A percentile compares a stretch with the other conserved stretches of the same genome.
Evolutionary conservation across 2,797 vertebrate genomes (phyloP).

Genomic region (Loris lydekkerianus): DNA sequence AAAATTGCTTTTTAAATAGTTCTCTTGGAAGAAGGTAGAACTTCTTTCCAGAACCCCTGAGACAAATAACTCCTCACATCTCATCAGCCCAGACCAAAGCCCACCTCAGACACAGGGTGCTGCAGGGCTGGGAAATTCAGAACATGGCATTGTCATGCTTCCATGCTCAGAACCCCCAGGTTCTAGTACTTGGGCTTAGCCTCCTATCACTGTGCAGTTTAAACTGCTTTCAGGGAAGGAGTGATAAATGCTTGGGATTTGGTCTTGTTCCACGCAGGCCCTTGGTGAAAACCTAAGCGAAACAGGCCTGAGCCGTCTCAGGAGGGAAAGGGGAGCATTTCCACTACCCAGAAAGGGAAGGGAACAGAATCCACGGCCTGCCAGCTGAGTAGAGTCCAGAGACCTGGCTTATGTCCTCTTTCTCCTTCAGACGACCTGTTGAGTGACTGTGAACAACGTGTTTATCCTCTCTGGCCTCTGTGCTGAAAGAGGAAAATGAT

Average conservation of each 20-base stretch:
- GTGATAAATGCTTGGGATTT: neutral
- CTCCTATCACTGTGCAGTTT: neutral
- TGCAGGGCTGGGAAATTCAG: neutral
- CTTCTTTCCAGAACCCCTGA: constrained; percentile 10
- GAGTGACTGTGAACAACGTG: neutral
- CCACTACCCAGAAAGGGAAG: constrained; percentile 28
- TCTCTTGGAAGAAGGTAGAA: neutral
- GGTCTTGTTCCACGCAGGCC: neutral
- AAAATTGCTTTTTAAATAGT: constrained; percentile 40
- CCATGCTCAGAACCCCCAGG: neutral
- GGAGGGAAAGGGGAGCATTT: neutral
- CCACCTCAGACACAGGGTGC: neutral
- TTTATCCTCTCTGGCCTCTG: neutral
- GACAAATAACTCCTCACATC: neutral
- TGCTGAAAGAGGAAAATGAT: neutral
- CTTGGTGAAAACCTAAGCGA: neutral
- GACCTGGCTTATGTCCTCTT: neutral
- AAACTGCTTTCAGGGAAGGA: constrained; percentile 28
- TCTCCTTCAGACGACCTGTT: neutral
- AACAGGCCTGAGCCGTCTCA: neutral
- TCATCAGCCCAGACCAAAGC: neutral
- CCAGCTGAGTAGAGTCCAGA: neutral
- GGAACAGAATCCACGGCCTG: neutral
- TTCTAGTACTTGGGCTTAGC: neutral
- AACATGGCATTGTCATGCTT: neutral